Conservation (phyloP, 2,113 vertebrate species). For the Monarcha castaneiventris region DNA sequence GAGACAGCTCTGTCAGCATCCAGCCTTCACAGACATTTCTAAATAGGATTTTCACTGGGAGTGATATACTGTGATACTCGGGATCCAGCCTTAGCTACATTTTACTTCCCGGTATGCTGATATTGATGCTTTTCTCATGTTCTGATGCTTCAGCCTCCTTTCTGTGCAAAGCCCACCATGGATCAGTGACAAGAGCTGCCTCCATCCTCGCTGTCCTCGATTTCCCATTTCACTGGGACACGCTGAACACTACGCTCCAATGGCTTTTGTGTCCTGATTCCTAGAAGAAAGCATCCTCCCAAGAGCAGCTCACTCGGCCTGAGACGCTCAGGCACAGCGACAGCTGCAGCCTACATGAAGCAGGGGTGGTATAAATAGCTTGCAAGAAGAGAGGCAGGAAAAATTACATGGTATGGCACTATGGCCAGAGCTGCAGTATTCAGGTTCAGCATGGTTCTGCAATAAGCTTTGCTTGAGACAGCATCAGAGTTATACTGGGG, state of each 20-base stretch:
- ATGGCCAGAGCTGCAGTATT: not conserved
- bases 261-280: not conserved
- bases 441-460: not conserved
- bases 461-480: not conserved
- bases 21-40: not conserved
- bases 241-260: not conserved
- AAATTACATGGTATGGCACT: not conserved
- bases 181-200: not conserved
- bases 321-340: not conserved
- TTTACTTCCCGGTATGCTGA: not conserved
- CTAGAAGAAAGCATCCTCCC: conserved; percentile 36
- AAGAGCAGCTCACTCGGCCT: not conserved
- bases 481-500: not conserved
- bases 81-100: not conserved
- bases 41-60: not conserved
- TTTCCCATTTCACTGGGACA: not conserved
- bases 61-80: not conserved
- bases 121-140: not conserved
- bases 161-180: not conserved
- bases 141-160: not conserved
- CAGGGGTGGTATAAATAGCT: conserved; percentile 32
- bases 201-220: not conserved
- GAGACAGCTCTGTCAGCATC: not conserved
- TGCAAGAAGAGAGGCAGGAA: not conserved
- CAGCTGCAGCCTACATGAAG: conserved; percentile 33